These are phyloP conservation scores for Spicauda simplicius DNA, from an alignment of 2,888 invertebrate genomes.

Conservation along the genomic window DNA sequence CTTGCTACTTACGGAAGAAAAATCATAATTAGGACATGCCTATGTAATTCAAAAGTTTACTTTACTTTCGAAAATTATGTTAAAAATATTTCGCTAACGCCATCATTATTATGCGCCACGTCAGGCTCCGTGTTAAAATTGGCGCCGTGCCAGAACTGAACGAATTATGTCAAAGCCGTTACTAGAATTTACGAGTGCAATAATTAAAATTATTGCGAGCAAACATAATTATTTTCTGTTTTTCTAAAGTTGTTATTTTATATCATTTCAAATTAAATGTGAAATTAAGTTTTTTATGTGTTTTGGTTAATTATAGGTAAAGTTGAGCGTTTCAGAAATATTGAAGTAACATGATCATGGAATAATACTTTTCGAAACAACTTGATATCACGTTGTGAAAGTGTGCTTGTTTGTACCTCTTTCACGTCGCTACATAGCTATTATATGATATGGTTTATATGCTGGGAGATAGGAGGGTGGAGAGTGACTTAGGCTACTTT, in stretches of 20 bases:
- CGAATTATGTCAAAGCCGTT: constrained; percentile 35
- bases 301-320: too few species aligned
- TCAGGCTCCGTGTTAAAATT: constrained; percentile 22
- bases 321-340: too few species aligned
- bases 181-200: constrained; percentile 26
- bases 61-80: not conserved
- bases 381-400: too few species aligned
- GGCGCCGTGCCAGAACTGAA: constrained; percentile 21
- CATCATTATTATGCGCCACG: constrained; percentile 18
- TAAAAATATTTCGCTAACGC: constrained; percentile 9
- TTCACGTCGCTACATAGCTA: too few species aligned
- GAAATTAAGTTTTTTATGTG: too few species aligned
- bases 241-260: not conserved
- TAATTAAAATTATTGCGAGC: constrained; percentile 27
- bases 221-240: not conserved
- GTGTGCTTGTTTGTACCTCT: too few species aligned
- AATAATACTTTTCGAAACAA: too few species aligned
- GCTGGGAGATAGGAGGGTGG: too few species aligned
- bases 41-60: not conserved
- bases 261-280: not conserved
- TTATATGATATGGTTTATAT: too few species aligned
- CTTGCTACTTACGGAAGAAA: too few species aligned
- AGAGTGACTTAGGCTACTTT: too few species aligned
- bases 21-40: not conserved
- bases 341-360: too few species aligned